Evolutionary conservation across 2,797 vertebrate species (phyloP).

Genomic region (Amphiprion clarkii): DNA sequence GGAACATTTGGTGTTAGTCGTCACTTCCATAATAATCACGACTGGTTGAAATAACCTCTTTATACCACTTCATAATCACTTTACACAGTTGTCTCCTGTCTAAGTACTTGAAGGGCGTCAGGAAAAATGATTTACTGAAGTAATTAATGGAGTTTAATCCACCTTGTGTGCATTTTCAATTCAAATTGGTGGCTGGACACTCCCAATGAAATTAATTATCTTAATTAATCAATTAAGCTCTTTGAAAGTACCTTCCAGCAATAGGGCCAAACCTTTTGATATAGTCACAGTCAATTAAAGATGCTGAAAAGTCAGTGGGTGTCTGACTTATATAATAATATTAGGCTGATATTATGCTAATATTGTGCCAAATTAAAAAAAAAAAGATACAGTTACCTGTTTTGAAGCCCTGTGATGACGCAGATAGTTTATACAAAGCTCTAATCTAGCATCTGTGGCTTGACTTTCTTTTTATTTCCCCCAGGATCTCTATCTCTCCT

Average conservation of each 20-base stretch:
- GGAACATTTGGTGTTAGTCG: constrained; percentile 65
- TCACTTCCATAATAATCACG: constrained; percentile 74
- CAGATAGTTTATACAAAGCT: constrained; percentile 50
- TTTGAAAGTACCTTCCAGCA: constrained; percentile 46
- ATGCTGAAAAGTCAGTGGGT: neutral
- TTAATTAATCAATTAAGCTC: constrained; percentile 73
- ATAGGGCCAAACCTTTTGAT: constrained; percentile 31
- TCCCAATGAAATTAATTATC: constrained; percentile 69
- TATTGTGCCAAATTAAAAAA: constrained; percentile 32
- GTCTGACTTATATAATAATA: neutral
- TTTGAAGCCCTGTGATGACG: constrained; percentile 50
- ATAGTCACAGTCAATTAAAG: constrained; percentile 2
- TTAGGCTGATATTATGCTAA: constrained; percentile 10
- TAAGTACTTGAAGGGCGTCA: constrained; percentile 53
- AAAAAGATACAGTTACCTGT: constrained; percentile 74
- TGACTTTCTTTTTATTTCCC: constrained; percentile 52
- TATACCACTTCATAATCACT: constrained; percentile 72
- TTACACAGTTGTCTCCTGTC: constrained; percentile 75
- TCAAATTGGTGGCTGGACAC: constrained; percentile 64
- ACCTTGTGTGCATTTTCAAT: constrained; percentile 66
- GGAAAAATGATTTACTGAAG: constrained; percentile 78
- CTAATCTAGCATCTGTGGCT: constrained; percentile 52
- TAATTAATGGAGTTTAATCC: constrained; percentile 80
- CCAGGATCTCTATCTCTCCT: constrained; percentile 59
- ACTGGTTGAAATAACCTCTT: constrained; percentile 70